Evolutionary conservation across 35 echinoderm and acorn worm genomes (phyloP), one percentile per base, ranked within the genome.

Genomic region (Heliocidaris erythrogramma): DNA sequence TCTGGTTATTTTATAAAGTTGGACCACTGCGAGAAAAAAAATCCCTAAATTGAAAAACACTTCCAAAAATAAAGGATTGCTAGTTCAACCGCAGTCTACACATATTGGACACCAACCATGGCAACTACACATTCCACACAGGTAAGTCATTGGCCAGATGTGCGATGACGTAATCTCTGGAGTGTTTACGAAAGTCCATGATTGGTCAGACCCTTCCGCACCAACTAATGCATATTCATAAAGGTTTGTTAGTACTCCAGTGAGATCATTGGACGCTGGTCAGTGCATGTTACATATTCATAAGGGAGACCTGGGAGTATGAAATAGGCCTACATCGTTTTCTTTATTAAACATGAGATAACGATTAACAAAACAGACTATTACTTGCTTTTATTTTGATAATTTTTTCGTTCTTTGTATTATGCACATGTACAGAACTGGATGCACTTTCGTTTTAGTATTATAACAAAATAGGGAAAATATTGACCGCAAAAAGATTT

Each of bases 121-220:
- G 0, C 17, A 78, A 78, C 8, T 78, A 78, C 17, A 78, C 65
- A 78, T 78, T 27, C 65, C 65, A 27, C 27, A 78, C 65, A 24
- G 65, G 65, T 78, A 78, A 78, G 18, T 78, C 65, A 78, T 78
- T 78, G 65, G 65, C 65, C 65, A 78, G 65, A 78, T 78, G 65
- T 78, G 21, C 65, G 27, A n/a, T 78, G 65, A 78, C 65, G 65
- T 78, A 78, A 71, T 27, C 18, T 21, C 18, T 0, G 7, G 65
- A 78, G 65, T 78, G 65, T 27, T 78, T 21, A 78, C 17, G 18
- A 78, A 56, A 78, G 21, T 24, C 65, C 65, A 21, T 78, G 65
- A 78, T 27, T 78, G 65, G 65, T 78, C 65, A 78, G 65, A 27
- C 7, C 18, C 4, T 21, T 78, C 17, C 2, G 7, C 17, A n/a